These are phyloP conservation scores for Channa striata DNA, from an alignment of 2,797 vertebrate genomes.

Conservation along the genomic window DNA sequence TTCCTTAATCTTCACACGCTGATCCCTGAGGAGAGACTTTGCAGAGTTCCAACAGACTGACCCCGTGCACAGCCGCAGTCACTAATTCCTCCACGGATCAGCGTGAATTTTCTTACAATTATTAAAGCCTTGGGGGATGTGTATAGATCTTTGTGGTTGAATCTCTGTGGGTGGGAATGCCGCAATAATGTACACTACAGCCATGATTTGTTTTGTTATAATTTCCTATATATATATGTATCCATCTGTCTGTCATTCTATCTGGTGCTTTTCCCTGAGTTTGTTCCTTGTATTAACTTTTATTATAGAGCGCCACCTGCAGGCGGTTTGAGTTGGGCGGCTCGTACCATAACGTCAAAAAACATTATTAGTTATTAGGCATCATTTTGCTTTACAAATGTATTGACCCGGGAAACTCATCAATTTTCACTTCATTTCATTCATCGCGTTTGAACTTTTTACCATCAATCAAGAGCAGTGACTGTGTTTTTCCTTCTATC, in stretches of 20 bases:
- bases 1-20: slow-evolving; percentile 74
- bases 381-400: not conserved
- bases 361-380: not conserved
- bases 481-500: too few relatives aligned
- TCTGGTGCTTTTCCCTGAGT: not conserved
- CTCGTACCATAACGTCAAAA: not conserved
- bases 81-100: slow-evolving; percentile 66
- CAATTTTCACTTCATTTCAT: too few relatives aligned
- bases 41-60: slow-evolving; percentile 48
- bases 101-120: slow-evolving; percentile 57
- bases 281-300: slow-evolving; percentile 4
- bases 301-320: slow-evolving; percentile 52
- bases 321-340: slow-evolving; percentile 5
- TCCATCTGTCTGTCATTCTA: slow-evolving; percentile 4
- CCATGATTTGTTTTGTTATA: not conserved
- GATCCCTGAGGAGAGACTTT: slow-evolving; percentile 55
- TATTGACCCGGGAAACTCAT: not conserved
- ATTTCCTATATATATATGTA: not conserved
- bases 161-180: slow-evolving; percentile 67
- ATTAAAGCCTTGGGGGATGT: slow-evolving; percentile 50
- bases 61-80: slow-evolving; percentile 51
- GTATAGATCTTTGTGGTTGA: slow-evolving; percentile 49
- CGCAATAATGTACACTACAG: slow-evolving; percentile 22
- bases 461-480: too few relatives aligned
- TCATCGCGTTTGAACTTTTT: too few relatives aligned